Percentiles rank a stretch among this genome's conserved stretches.
phyloP scores from a whole-genome alignment of 2,113 vertebrate species.

The Calonectris borealis region DNA sequence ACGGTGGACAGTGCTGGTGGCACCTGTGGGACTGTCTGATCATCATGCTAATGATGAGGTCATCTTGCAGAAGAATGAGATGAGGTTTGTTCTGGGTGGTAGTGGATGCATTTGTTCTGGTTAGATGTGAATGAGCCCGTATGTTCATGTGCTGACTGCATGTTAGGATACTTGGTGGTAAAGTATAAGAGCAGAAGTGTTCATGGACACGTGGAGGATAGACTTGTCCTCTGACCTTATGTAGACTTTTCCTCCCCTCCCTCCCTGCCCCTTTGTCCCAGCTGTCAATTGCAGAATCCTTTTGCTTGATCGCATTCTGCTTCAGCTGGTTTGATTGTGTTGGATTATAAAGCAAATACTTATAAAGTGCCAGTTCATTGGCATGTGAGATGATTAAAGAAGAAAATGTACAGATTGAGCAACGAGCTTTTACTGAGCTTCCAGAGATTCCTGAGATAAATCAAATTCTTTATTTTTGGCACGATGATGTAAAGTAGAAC shows the following conservation, averaged over 20 bases:
- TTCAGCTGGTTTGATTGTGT: background rate
- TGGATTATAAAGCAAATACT: background rate
- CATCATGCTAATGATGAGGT: background rate
- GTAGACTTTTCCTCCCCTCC: background rate
- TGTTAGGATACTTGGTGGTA: background rate
- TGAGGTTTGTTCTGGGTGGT: background rate
- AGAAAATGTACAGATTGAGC: background rate
- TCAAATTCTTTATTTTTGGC: background rate
- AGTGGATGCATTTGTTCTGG: background rate
- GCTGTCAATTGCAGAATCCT: background rate
- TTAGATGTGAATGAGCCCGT: background rate
- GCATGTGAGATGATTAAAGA: background rate
- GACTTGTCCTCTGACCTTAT: background rate
- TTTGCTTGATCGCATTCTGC: background rate
- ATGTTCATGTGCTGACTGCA: background rate
- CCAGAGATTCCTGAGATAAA: background rate
- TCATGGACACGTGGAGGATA: background rate
- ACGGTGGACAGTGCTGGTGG: background rate
- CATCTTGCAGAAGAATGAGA: accelerated
- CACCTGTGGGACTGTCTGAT: background rate
- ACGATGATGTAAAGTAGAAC: background rate
- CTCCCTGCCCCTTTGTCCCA: background rate
- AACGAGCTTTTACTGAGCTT: background rate
- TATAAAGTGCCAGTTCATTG: background rate
- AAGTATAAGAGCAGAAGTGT: background rate